A percentile compares a stretch with the other conserved stretches of the same genome.
Evolutionary conservation across 2,797 vertebrate genomes (phyloP).

Genomic region (Spondyliosoma cantharus): DNA sequence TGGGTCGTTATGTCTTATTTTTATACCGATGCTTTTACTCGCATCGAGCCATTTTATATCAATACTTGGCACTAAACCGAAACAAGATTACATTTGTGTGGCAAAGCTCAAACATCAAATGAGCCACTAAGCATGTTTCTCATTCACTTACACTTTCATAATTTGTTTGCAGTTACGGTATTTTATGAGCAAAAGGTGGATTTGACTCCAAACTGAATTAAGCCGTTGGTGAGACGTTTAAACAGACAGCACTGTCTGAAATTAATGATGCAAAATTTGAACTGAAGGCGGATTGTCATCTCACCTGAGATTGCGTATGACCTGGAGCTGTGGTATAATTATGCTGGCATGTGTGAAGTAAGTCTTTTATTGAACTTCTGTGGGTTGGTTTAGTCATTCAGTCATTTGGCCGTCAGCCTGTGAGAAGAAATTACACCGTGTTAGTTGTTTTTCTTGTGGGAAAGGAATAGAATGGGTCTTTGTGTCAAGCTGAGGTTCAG

Average conservation of each 20-base stretch:
- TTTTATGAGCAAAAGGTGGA: not conserved
- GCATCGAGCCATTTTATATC: not conserved
- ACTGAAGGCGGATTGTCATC: conserved; percentile 41
- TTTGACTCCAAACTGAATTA: not conserved
- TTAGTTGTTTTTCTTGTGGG: not conserved
- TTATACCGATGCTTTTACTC: not conserved
- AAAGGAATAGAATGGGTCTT: conserved; percentile 10
- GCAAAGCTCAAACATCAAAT: conserved; percentile 22
- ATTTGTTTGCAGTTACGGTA: conserved; percentile 5
- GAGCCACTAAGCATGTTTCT: not conserved
- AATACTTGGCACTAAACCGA: conserved; percentile 1
- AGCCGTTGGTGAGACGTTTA: not conserved
- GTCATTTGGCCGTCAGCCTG: conserved; percentile 28
- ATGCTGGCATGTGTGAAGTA: conserved; percentile 16
- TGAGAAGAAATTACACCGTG: conserved; percentile 21
- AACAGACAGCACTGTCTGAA: not conserved
- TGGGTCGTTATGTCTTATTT: not conserved
- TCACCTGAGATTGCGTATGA: conserved; percentile 27
- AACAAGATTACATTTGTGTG: not conserved
- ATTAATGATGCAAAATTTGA: not conserved
- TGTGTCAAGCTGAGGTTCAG: conserved; percentile 12
- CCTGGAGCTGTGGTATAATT: conserved; percentile 49
- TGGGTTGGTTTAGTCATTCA: conserved; percentile 17
- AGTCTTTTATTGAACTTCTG: conserved; percentile 11
- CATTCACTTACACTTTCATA: not conserved